phyloP scores from a whole-genome alignment of 2,888 invertebrate genomes.

The Tillus elongatus region DNA sequence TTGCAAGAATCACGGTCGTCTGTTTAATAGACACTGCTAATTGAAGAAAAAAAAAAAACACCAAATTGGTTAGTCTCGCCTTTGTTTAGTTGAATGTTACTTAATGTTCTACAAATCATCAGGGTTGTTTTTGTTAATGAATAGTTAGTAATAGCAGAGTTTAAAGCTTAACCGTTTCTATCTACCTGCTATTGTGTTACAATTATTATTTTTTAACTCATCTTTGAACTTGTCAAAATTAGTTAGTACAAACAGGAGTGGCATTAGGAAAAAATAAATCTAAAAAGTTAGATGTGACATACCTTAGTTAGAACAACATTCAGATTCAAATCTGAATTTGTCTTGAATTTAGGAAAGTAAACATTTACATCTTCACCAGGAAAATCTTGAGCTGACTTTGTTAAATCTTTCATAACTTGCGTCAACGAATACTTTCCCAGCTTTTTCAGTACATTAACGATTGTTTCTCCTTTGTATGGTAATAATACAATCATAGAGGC shows the following conservation, averaged over 20 bases:
- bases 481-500: constrained; percentile 58
- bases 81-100: too few species aligned
- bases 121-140: too few species aligned
- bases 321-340: constrained; percentile 52
- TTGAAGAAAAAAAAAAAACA: too few species aligned
- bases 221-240: too few species aligned
- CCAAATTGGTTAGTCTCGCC: too few species aligned
- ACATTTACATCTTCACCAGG: constrained; percentile 55
- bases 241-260: constrained; percentile 3
- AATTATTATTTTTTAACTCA: too few species aligned
- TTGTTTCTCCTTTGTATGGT: constrained; percentile 48
- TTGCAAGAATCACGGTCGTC: too few species aligned
- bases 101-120: too few species aligned
- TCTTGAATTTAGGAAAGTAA: constrained; percentile 54
- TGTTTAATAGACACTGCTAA: too few species aligned
- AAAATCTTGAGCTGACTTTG: constrained; percentile 42
- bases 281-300: constrained; percentile 15
- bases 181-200: too few species aligned
- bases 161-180: too few species aligned
- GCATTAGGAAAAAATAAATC: constrained; percentile 5
- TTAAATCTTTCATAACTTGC: constrained; percentile 46
- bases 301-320: constrained; percentile 48
- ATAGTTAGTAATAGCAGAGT: too few species aligned
- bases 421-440: constrained; percentile 44
- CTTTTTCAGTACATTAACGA: constrained; percentile 45